These are phyloP conservation scores for Metridium senile DNA, from an alignment of 92 coral and sea anemone genomes.

Conservation along the genomic window DNA sequence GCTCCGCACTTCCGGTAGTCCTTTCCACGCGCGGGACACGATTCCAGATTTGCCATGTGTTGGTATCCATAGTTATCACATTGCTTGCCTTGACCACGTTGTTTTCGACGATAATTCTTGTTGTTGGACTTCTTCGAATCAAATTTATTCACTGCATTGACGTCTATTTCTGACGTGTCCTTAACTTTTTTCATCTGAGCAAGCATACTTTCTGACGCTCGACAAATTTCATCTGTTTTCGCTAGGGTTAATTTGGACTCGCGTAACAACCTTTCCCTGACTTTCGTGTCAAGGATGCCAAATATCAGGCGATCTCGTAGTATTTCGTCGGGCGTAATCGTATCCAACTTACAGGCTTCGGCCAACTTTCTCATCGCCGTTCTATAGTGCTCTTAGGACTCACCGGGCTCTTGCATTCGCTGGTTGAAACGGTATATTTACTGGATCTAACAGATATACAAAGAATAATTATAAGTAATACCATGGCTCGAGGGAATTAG, in stretches of 20 bases:
- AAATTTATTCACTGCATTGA: slow-evolving; percentile 15
- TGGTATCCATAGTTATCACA: slow-evolving; percentile 9
- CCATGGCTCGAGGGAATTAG: too few species aligned
- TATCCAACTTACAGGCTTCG: slow-evolving; percentile 48
- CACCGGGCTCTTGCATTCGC: slow-evolving; percentile 46
- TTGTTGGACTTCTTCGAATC: neutral
- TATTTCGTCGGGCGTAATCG: slow-evolving; percentile 53
- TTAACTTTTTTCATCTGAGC: slow-evolving; percentile 54
- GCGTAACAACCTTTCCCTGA: slow-evolving; percentile 42
- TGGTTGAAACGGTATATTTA: slow-evolving; percentile 47
- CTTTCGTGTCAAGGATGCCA: slow-evolving; percentile 47
- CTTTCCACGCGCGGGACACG: slow-evolving; percentile 37
- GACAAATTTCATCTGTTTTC: too few species aligned
- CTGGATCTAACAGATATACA: too few species aligned
- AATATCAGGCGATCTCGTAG: slow-evolving; percentile 44
- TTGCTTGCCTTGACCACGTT: slow-evolving; percentile 13
- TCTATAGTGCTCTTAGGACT: slow-evolving; percentile 54
- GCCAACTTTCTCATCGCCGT: slow-evolving; percentile 56
- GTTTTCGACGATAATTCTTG: slow-evolving; percentile 4
- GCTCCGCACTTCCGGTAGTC: slow-evolving; percentile 35
- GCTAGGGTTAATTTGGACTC: too few species aligned
- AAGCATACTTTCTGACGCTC: slow-evolving; percentile 35
- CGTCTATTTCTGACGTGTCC: slow-evolving; percentile 18
- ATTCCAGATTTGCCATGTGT: slow-evolving; percentile 10
- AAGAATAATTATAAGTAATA: too few species aligned